These are phyloP conservation scores for Fringilla coelebs DNA, from an alignment of 2,797 vertebrate genomes.

Conservation along the genomic window DNA sequence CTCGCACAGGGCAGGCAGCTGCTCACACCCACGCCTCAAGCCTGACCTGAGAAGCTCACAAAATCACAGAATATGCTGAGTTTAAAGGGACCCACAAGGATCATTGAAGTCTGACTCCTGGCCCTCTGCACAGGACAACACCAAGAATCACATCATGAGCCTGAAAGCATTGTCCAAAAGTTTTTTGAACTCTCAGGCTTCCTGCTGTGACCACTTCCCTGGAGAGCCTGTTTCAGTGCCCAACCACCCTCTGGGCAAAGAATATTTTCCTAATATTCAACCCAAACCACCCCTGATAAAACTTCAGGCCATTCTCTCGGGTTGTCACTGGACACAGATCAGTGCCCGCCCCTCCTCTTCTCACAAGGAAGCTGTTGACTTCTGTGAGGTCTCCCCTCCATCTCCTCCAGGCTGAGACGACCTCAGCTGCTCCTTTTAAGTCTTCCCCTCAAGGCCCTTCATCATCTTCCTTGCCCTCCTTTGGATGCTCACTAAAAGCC, in stretches of 20 bases:
- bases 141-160: neutral
- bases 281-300: neutral
- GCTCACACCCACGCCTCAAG: accelerated
- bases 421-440: neutral
- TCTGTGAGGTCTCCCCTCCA: neutral
- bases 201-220: neutral
- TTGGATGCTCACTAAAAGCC: neutral
- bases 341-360: neutral
- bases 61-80: neutral
- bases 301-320: neutral
- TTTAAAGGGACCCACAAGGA: neutral
- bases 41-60: neutral
- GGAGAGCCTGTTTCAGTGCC: neutral
- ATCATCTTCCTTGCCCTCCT: neutral
- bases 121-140: neutral
- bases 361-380: accelerated
- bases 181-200: neutral
- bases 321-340: neutral
- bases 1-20: neutral
- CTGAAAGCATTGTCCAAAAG: neutral
- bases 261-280: neutral
- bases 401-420: neutral
- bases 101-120: neutral
- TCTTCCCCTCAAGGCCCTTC: neutral
- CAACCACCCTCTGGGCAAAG: neutral